Conservation (phyloP, 2,113 vertebrate species). For the Indicator indicator region DNA sequence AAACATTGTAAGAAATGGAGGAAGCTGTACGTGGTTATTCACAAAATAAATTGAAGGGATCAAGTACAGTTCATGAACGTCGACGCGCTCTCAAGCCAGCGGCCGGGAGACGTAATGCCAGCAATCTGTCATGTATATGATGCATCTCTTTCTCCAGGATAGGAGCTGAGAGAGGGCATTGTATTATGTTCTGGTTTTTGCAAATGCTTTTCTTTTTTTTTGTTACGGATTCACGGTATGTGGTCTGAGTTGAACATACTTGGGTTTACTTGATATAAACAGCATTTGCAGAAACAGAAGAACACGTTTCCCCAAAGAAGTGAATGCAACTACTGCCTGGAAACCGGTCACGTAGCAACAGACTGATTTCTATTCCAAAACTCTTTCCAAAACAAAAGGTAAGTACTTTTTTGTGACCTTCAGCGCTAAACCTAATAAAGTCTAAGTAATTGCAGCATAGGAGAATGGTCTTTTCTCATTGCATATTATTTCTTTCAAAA, state of each 20-base stretch:
- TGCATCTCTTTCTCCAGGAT: background rate
- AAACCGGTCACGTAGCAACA: constrained; percentile 60
- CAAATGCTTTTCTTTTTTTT: constrained; percentile 54
- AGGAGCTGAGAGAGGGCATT: background rate
- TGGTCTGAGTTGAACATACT: constrained; percentile 14
- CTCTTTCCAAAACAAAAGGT: constrained; percentile 66
- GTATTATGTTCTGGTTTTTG: constrained; percentile 46
- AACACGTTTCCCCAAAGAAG: background rate
- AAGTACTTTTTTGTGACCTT: constrained; percentile 52
- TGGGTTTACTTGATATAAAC: constrained; percentile 47
- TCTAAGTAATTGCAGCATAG: background rate
- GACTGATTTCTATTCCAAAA: constrained; percentile 55
- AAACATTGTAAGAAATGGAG: background rate
- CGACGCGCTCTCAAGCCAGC: background rate
- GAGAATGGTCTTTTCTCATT: background rate
- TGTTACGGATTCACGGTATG: background rate
- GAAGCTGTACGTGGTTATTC: background rate
- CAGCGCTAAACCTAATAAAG: constrained; percentile 10
- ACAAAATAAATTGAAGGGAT: constrained; percentile 26
- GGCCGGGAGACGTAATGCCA: constrained; percentile 21
- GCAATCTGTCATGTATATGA: background rate
- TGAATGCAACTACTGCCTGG: constrained; percentile 50
- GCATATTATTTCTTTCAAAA: background rate
- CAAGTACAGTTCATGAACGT: background rate
- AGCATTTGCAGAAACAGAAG: constrained; percentile 62